Percentiles rank a stretch among this genome's conserved stretches.
These are phyloP conservation scores for Tenrec ecaudatus DNA, from an alignment of 2,113 vertebrate species.

Conservation along the genomic window DNA sequence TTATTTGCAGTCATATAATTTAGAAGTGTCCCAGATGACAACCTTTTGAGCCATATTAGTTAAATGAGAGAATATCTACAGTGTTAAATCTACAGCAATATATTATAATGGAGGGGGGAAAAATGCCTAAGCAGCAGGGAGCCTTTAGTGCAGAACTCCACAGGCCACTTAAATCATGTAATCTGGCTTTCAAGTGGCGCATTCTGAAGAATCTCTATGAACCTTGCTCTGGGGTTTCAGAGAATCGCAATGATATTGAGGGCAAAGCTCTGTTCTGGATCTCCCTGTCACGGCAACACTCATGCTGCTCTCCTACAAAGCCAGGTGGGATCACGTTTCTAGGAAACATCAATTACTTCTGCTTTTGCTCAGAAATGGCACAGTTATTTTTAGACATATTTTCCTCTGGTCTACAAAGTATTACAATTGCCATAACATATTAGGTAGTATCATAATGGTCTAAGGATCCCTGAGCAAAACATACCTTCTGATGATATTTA, in stretches of 20 bases:
- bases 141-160: constrained; percentile 79
- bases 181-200: constrained; percentile 82
- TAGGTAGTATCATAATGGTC: constrained; percentile 82
- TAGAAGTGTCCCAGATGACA: constrained; percentile 81
- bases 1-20: constrained; percentile 85
- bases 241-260: constrained; percentile 82
- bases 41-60: constrained; percentile 83
- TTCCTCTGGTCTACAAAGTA: constrained; percentile 87
- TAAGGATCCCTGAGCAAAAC: constrained; percentile 66
- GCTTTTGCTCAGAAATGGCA: constrained; percentile 88
- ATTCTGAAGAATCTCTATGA: constrained; percentile 83
- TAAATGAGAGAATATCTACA: constrained; percentile 80
- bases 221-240: constrained; percentile 81
- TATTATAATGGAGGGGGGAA: constrained; percentile 79
- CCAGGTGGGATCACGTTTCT: constrained; percentile 88
- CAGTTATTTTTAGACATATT: constrained; percentile 89
- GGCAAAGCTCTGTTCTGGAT: constrained; percentile 81
- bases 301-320: constrained; percentile 86
- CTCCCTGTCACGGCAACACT: constrained; percentile 81
- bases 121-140: constrained; percentile 85
- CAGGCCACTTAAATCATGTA: constrained; percentile 85
- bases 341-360: constrained; percentile 87
- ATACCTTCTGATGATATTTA: constrained; percentile 14
- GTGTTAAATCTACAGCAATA: constrained; percentile 80
- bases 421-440: constrained; percentile 85